A percentile compares a stretch with the other conserved stretches of the same genome.
Conservation (phyloP, 2,888 invertebrate species). For the Girardia tigrina region DNA sequence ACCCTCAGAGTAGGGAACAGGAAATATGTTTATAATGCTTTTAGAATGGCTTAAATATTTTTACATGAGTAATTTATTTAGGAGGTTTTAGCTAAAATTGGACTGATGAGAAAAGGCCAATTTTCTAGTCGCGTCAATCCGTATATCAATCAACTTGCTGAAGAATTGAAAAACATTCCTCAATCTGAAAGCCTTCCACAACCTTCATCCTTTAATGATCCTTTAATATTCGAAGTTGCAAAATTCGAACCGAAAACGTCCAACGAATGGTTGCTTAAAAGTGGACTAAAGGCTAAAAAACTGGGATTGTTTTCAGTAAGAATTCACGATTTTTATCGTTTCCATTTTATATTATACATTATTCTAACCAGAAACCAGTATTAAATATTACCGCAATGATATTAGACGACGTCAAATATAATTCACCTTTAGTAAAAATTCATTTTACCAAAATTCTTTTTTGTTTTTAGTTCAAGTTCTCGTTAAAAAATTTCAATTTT, state of each 20-base stretch:
- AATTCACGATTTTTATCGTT: not conserved
- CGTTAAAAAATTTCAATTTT: not conserved
- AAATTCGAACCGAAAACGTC: conserved; percentile 47
- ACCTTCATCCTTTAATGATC: conserved; percentile 49
- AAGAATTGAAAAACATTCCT: conserved; percentile 47
- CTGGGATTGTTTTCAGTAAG: conserved; percentile 47
- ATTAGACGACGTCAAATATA: not conserved
- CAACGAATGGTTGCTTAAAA: conserved; percentile 45
- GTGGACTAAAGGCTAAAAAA: conserved; percentile 48
- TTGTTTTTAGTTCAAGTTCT: not conserved
- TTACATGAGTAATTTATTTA: too few species aligned
- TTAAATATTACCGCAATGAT: not conserved
- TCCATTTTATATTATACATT: not conserved
- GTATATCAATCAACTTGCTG: conserved; percentile 48
- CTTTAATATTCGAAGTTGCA: conserved; percentile 43
- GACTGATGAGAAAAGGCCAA: conserved; percentile 49
- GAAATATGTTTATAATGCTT: too few species aligned
- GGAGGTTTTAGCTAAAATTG: conserved; percentile 49
- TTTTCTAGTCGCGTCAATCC: conserved; percentile 49
- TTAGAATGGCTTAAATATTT: too few species aligned
- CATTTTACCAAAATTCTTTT: not conserved
- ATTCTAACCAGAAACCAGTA: not conserved
- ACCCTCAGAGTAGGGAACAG: too few species aligned
- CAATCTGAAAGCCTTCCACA: conserved; percentile 48
- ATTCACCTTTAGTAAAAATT: not conserved